Percentiles rank a stretch among this genome's conserved stretches.
phyloP scores from a whole-genome alignment of 2,888 invertebrate species.

The Monoplex corrugatus region DNA sequence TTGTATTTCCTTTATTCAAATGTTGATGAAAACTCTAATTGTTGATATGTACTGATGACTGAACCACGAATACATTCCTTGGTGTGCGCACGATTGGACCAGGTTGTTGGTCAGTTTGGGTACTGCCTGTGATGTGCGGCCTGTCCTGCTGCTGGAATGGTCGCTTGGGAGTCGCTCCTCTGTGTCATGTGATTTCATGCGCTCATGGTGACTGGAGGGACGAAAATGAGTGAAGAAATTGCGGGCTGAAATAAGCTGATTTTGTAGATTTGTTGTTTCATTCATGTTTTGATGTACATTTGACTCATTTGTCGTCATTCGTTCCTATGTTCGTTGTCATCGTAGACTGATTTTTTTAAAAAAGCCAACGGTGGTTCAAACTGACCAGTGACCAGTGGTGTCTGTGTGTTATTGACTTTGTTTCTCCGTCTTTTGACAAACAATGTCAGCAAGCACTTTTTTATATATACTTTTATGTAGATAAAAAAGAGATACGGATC shows the following conservation, averaged over 20 bases:
- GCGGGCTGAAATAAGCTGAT: background rate
- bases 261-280: background rate
- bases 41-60: no score
- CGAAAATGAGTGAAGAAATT: background rate
- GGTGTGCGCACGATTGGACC: slow-evolving; percentile 11
- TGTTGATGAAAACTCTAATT: no score
- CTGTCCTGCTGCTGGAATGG: slow-evolving; percentile 27
- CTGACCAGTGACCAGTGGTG: no score
- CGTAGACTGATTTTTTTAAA: background rate
- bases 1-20: no score
- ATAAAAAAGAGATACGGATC: no score
- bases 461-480: no score
- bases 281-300: background rate
- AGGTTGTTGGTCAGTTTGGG: slow-evolving; percentile 39
- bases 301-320: background rate
- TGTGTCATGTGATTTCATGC: slow-evolving; percentile 13
- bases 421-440: no score
- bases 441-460: no score
- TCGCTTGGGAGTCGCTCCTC: slow-evolving; percentile 26
- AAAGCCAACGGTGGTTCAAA: no score
- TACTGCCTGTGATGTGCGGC: slow-evolving; percentile 48
- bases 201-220: background rate
- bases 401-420: no score
- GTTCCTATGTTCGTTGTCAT: background rate
- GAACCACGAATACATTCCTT: slow-evolving; percentile 42